These are phyloP conservation scores for Hestina assimilis DNA, from an alignment of 1,140 invertebrate species.

Conservation along the genomic window DNA sequence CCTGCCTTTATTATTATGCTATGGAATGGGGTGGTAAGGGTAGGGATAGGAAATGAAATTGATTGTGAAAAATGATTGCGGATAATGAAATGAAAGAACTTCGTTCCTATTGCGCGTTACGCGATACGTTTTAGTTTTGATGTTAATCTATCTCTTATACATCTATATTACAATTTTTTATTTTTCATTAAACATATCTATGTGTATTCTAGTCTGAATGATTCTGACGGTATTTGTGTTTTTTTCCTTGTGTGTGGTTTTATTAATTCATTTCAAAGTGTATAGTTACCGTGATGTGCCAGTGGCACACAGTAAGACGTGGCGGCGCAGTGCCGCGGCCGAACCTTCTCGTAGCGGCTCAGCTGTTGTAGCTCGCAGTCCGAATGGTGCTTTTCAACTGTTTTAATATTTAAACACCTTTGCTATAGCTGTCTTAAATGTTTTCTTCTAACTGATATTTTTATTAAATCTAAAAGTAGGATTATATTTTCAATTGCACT, in stretches of 20 bases:
- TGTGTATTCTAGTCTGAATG: background rate
- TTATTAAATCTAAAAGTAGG: background rate
- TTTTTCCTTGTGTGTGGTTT: too few relatives aligned
- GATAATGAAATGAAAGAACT: too few relatives aligned
- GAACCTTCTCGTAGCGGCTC: slow-evolving; percentile 69
- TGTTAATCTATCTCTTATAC: too few relatives aligned
- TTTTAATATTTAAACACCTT: background rate
- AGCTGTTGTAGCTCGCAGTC: slow-evolving; percentile 70
- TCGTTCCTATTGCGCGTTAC: too few relatives aligned
- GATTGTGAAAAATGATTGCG: too few relatives aligned
- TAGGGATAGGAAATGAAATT: too few relatives aligned
- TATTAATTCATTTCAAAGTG: background rate
- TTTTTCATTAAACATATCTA: background rate
- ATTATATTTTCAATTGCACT: background rate
- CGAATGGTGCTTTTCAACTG: slow-evolving; percentile 69
- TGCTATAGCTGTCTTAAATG: too few relatives aligned
- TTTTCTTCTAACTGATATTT: background rate
- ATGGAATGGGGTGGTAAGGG: too few relatives aligned
- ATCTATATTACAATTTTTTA: background rate
- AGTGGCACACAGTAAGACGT: slow-evolving; percentile 71
- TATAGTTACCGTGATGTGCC: slow-evolving; percentile 52
- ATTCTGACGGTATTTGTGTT: too few relatives aligned
- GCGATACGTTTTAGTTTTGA: too few relatives aligned
- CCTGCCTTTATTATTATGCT: too few relatives aligned
- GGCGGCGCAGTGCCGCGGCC: slow-evolving; percentile 61